Base-by-base conservation (phyloP, 2,113 vertebrate genomes). In the Chloroceryle aenea region DNA sequence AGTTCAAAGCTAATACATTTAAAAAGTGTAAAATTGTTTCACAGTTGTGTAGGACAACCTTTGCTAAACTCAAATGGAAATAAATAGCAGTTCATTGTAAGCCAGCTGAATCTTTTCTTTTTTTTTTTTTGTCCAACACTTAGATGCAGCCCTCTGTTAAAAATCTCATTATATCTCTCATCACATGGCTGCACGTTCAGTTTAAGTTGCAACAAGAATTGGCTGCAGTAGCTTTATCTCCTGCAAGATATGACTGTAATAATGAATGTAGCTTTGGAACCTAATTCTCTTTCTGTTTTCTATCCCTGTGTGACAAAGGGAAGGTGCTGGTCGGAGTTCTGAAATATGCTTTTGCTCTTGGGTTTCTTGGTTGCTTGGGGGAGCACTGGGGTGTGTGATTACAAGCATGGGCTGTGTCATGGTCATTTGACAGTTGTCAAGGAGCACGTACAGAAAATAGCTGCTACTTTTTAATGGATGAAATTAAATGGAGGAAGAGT, bases 11-110 rank as follows among this genome's bases (percentile, higher is more conserved):
- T 96, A 94, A 96, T 97, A 85, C 86, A 89, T 87, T 97, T 96
- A 3, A 96, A 92, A 95, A 92, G 80, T 96, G 96, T 97, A 96
- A 96, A 96, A 96, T 96, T 96, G 88, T 91, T 95, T 96, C 95
- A 94, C 92, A 89, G 92, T 96, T 89, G 90, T 96, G 90, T 95
- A 89, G 88, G 89, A 96, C 96, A 96, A 94, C 89, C 96, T 93
- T 96, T 95, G 80, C 80, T 95, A 93, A 92, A 94, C 80, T 93
- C 61, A 90, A 92, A 94, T 94, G 90, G 92, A 95, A 96, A 95
- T 92, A 95, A 96, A 85, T 89, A 84, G 53, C 67, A 91, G 86
- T 93, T 96, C 92, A 94, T 75, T 76, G 92, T 96, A 92, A 52
- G 53, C 69, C 66, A 79, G 86, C 80, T 84, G 86, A 94, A 90